phyloP scores from a whole-genome alignment of 64 coral and sea anemone species.

The Cladopsammia gracilis region DNA sequence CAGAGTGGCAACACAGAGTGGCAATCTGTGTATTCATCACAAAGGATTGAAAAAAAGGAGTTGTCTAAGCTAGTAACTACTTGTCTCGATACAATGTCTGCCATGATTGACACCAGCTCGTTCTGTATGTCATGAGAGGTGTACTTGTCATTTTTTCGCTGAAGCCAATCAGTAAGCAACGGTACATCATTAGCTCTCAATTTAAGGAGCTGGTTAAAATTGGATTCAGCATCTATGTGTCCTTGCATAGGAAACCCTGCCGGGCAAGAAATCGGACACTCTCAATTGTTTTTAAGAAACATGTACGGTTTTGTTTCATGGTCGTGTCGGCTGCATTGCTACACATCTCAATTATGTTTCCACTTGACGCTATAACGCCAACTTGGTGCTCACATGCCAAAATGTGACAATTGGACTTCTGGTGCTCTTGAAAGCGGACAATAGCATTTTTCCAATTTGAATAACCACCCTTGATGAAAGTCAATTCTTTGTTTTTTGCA shows the following conservation, averaged over 20 bases:
- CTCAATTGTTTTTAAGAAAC: slow-evolving; percentile 10
- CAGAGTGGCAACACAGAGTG: no score
- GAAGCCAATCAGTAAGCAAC: slow-evolving; percentile 36
- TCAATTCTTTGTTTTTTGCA: no score
- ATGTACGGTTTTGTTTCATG: slow-evolving; percentile 41
- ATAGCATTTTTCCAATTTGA: no score
- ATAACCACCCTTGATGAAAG: no score
- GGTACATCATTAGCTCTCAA: slow-evolving; percentile 48
- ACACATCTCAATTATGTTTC: slow-evolving; percentile 12
- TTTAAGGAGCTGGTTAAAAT: slow-evolving; percentile 42
- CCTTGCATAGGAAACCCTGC: slow-evolving; percentile 20
- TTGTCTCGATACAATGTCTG: slow-evolving; percentile 27
- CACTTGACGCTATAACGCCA: not conserved
- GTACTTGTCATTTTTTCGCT: slow-evolving; percentile 35
- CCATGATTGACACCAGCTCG: no score
- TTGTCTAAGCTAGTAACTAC: slow-evolving; percentile 1
- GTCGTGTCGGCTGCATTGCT: not conserved
- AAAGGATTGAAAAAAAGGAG: slow-evolving; percentile 26
- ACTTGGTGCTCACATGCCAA: not conserved
- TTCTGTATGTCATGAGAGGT: no score
- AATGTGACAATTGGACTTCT: no score
- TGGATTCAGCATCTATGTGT: slow-evolving; percentile 6
- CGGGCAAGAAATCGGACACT: slow-evolving; percentile 1
- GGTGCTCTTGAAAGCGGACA: no score
- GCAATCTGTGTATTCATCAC: slow-evolving; percentile 89